Evolutionary conservation across 2,888 invertebrate species (phyloP).

Genomic region (Stegophylla sp.): DNA sequence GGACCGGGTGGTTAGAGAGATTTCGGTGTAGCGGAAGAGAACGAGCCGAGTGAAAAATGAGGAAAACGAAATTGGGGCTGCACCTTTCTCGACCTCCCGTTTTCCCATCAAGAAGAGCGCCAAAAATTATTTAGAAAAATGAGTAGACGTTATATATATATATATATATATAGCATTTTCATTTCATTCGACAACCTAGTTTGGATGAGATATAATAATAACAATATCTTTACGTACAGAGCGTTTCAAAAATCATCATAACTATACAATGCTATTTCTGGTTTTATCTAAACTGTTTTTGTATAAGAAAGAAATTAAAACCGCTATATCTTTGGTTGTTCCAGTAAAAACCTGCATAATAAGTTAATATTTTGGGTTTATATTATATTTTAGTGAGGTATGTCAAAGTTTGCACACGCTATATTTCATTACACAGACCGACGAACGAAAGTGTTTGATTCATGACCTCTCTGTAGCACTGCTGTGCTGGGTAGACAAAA

Average conservation of each 20-base stretch:
- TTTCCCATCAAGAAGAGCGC: conserved; percentile 5
- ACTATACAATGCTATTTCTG: not conserved
- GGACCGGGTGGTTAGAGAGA: conserved; percentile 17
- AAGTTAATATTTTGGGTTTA: too few species aligned
- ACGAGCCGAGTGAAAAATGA: conserved; percentile 52
- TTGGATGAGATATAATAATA: not conserved
- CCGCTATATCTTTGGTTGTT: too few species aligned
- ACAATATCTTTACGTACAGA: not conserved
- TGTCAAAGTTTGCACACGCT: too few species aligned
- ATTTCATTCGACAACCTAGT: conserved; percentile 17
- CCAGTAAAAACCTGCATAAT: too few species aligned
- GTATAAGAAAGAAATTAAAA: too few species aligned
- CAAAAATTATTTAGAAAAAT: conserved; percentile 50
- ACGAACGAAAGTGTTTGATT: too few species aligned
- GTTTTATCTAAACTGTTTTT: too few species aligned
- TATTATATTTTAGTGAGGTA: too few species aligned
- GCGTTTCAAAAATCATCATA: not conserved
- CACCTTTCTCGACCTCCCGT: conserved; percentile 30
- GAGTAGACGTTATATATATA: conserved; percentile 17
- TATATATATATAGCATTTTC: conserved; percentile 21
- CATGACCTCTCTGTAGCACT: too few species aligned
- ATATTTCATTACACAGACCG: too few species aligned
- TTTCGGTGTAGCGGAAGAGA: conserved; percentile 23
- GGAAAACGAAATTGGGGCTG: conserved; percentile 54
- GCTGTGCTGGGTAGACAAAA: not conserved